Conservation (phyloP, 2,888 invertebrate genomes). For the Adineta ricciae region DNA sequence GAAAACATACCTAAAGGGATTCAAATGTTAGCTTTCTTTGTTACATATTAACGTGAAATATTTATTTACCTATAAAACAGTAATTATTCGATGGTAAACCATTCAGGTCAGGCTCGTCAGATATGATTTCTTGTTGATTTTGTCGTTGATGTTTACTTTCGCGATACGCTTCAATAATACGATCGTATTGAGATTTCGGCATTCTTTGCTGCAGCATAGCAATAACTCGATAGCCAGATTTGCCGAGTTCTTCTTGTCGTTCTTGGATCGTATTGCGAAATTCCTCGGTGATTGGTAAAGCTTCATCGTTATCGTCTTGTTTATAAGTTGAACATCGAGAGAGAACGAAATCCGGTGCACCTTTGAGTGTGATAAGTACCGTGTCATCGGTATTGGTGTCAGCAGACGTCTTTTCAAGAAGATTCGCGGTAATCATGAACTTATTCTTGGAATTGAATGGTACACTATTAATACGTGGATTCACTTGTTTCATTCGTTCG, state of each 20-base stretch:
- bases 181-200: not conserved
- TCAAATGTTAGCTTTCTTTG: no score
- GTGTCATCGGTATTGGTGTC: no score
- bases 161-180: not conserved
- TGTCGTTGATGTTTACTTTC: not conserved
- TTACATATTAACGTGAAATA: not conserved
- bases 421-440: no score
- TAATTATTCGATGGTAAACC: constrained; percentile 19
- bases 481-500: no score
- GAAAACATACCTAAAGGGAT: not conserved
- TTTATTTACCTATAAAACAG: constrained; percentile 26
- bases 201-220: not conserved
- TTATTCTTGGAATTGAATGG: not conserved
- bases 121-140: not conserved
- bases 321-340: no score
- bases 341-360: no score
- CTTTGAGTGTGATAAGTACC: no score
- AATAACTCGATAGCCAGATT: not conserved
- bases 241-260: not conserved
- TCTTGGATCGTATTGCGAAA: no score
- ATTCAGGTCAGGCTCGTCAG: not conserved
- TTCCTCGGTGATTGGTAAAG: no score
- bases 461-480: no score
- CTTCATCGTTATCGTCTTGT: no score
- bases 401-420: no score